A percentile compares a stretch with the other conserved stretches of the same genome.
Evolutionary conservation across 2,113 vertebrate species (phyloP).

Genomic region (Atherinomorus stipes): DNA sequence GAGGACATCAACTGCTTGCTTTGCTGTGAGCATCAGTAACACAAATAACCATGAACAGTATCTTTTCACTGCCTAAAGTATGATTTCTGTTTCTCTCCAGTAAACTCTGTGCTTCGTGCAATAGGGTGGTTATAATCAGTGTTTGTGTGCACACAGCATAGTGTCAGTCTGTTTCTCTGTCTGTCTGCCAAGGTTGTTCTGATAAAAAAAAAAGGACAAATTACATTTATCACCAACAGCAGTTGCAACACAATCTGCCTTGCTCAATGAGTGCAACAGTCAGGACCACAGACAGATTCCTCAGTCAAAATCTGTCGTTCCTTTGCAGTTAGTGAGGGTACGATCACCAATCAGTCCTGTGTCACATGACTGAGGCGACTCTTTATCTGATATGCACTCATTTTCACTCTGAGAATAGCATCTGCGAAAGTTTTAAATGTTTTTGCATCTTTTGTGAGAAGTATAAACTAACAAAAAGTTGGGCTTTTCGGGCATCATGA

Average conservation of each 20-base stretch:
- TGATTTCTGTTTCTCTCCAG: no score
- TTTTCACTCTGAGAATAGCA: not conserved
- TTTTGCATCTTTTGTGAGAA: no score
- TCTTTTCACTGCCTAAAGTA: not conserved
- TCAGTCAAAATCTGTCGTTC: not conserved
- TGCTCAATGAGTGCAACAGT: conserved; percentile 3
- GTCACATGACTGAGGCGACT: not conserved
- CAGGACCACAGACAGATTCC: conserved; percentile 63
- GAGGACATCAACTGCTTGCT: conserved; percentile 30
- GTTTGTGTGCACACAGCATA: not conserved
- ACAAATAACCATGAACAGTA: conserved; percentile 20
- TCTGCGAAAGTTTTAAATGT: not conserved
- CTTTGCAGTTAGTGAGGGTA: not conserved
- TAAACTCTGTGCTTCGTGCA: not conserved
- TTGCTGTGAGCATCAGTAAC: conserved; percentile 19
- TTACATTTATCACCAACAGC: conserved; percentile 30
- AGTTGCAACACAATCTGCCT: conserved; percentile 26
- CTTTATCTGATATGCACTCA: not conserved
- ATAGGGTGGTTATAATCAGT: conserved; percentile 1
- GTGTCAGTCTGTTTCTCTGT: conserved; percentile 1
- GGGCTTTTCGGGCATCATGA: not conserved
- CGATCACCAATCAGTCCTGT: not conserved
- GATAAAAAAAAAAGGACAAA: conserved; percentile 22
- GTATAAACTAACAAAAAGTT: not conserved
- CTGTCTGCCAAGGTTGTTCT: not conserved